Base-by-base conservation (phyloP, 2,113 vertebrate genomes). In the Anser cygnoides region DNA sequence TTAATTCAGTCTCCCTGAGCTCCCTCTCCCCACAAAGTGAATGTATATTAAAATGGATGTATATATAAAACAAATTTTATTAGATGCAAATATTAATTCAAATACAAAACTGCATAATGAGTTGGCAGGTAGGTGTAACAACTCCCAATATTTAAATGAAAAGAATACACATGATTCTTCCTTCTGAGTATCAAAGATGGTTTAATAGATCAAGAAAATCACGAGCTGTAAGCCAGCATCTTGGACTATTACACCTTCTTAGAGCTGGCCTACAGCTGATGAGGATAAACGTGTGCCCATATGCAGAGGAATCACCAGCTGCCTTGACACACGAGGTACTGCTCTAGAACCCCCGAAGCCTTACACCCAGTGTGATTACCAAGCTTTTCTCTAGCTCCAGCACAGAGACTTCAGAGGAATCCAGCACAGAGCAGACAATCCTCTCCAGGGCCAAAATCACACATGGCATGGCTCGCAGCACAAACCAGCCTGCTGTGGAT, bases 141-240 rank as follows among this genome's bases (percentile, higher is more conserved):
- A 29, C 35, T 54, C 22, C 22, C 1, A 1, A 9, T 72, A 65
- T 39, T 72, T 82, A 39, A 80, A 50, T 35, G 62, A 11, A 46
- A 55, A 57, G 35, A 49, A 33, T 11, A 68, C 10, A 73, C 10
- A 5, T 16, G 3, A 6, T 0, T 52, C 35, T 82, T n/a, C 15
- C 23, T 61, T n/a, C 28, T 50, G 41, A 44, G 20, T 7, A 62
- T 13, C 4, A 65, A 66, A 77, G 22, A 0, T 0, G 1, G 4
- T 71, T 71, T 4, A 65, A 54, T 22, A 76, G 49, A 84, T 41
- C 14, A 57, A 13, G 75, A 35, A 16, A 39, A 68, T 21, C 52
- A 41, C 26, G 59, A 50, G 29, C 26, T 59, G 58, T 61, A 61
- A 72, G 20, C 3, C 65, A 81, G 46, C 8, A 71, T 2, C 43